Evolutionary conservation across 2,113 vertebrate species (phyloP).

Genomic region (Syrmaticus mikado): DNA sequence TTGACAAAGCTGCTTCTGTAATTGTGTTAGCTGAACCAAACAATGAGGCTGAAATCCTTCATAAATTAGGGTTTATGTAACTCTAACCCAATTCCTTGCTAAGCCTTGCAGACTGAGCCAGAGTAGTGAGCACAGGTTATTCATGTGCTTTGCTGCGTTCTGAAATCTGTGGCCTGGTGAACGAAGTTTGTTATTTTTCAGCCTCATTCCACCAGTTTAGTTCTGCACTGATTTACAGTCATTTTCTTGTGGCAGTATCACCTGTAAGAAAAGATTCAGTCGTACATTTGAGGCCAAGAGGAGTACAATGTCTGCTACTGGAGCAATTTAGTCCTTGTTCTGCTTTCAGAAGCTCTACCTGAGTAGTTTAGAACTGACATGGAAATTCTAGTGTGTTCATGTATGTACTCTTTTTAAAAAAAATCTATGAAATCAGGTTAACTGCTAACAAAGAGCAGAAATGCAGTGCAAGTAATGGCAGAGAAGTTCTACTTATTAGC

Average conservation of each 20-base stretch:
- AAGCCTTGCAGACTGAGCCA: not conserved
- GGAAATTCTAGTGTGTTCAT: not conserved
- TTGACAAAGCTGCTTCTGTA: constrained; percentile 55
- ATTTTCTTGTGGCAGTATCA: not conserved
- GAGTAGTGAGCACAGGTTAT: not conserved
- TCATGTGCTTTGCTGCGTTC: not conserved
- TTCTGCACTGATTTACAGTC: not conserved
- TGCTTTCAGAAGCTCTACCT: accelerated
- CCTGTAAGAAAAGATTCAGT: not conserved
- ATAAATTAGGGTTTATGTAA: constrained; percentile 52
- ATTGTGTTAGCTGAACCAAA: constrained; percentile 49
- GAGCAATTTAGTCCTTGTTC: not conserved
- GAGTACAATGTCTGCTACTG: not conserved
- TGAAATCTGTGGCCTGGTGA: not conserved
- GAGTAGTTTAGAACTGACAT: not conserved
- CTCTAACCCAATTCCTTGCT: constrained; percentile 25
- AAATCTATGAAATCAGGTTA: not conserved
- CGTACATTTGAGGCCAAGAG: not conserved
- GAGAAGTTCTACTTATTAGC: not conserved
- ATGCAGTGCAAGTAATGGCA: accelerated
- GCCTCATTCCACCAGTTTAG: not conserved
- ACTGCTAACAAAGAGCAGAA: not conserved
- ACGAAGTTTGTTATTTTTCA: not conserved
- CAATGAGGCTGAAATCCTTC: constrained; percentile 27
- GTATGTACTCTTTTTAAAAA: too few species aligned